phyloP scores from a whole-genome alignment of 2,888 invertebrate species.

The Bugulina stolonifera region DNA sequence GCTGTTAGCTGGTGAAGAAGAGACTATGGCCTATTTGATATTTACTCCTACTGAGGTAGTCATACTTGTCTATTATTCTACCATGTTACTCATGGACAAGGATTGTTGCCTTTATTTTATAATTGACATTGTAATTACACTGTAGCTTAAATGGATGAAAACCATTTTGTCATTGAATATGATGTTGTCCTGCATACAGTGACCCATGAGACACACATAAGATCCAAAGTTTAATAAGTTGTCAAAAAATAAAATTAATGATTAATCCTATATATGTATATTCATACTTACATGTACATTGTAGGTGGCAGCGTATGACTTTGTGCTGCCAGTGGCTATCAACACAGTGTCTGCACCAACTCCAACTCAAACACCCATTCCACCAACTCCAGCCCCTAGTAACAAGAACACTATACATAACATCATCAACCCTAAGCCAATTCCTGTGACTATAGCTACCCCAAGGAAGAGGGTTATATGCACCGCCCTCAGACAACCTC shows the following conservation, averaged over 20 bases:
- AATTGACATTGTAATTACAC: too few species aligned
- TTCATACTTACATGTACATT: not conserved
- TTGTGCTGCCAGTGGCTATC: constrained; percentile 48
- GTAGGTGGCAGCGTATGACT: constrained; percentile 53
- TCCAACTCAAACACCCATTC: constrained; percentile 40
- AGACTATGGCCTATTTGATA: constrained; percentile 43
- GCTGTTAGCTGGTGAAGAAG: constrained; percentile 42
- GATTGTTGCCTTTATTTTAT: too few species aligned
- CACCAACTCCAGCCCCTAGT: constrained; percentile 39
- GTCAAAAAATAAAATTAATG: too few species aligned
- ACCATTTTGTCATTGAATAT: too few species aligned
- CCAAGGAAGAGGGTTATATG: constrained; percentile 49
- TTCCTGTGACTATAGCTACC: constrained; percentile 39
- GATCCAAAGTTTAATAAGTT: too few species aligned
- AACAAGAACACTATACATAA: constrained; percentile 43
- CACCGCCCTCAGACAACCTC: constrained; percentile 49
- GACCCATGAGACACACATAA: too few species aligned
- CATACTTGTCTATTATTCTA: not conserved
- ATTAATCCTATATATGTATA: not conserved
- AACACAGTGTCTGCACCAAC: constrained; percentile 46
- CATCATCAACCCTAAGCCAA: constrained; percentile 44
- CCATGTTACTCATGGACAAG: too few species aligned
- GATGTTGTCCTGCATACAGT: too few species aligned
- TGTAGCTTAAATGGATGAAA: too few species aligned
- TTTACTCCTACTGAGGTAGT: constrained; percentile 49